These are phyloP conservation scores for Triplophysa dalaica DNA, from an alignment of 2,113 vertebrate genomes.

Conservation along the genomic window DNA sequence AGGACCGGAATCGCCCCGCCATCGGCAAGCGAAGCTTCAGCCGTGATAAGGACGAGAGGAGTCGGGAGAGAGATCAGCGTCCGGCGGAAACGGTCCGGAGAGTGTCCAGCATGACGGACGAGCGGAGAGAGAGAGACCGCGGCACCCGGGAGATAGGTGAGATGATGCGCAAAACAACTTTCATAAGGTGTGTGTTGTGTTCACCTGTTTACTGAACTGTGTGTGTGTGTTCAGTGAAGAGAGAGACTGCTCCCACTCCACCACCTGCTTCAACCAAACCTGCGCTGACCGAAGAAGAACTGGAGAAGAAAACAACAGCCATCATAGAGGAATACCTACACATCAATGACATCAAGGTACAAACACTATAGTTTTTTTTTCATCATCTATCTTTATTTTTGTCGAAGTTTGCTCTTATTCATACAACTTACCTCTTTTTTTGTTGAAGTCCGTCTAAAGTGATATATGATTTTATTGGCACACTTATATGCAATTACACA, in stretches of 20 bases:
- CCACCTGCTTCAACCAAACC: slow-evolving; percentile 72
- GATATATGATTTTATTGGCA: too few relatives aligned
- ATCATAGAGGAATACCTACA: slow-evolving; percentile 97
- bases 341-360: slow-evolving; percentile 95
- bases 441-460: too few relatives aligned
- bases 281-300: slow-evolving; percentile 81
- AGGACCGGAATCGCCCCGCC: slow-evolving; percentile 77
- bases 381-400: too few relatives aligned
- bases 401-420: too few relatives aligned
- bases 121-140: slow-evolving; percentile 71
- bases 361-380: not conserved
- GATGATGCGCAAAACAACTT: slow-evolving; percentile 29
- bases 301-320: slow-evolving; percentile 92
- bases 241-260: slow-evolving; percentile 68
- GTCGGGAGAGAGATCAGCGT: slow-evolving; percentile 82
- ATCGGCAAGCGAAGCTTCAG: slow-evolving; percentile 91
- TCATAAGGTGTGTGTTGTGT: not conserved
- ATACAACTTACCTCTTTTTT: too few relatives aligned
- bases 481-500: too few relatives aligned
- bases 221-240: slow-evolving; percentile 74
- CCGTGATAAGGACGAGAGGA: slow-evolving; percentile 86
- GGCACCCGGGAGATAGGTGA: slow-evolving; percentile 74
- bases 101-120: slow-evolving; percentile 87
- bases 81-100: slow-evolving; percentile 80
- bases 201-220: not conserved